Evolutionary conservation across 2,797 vertebrate species (phyloP).

Genomic region (Otus scops): DNA sequence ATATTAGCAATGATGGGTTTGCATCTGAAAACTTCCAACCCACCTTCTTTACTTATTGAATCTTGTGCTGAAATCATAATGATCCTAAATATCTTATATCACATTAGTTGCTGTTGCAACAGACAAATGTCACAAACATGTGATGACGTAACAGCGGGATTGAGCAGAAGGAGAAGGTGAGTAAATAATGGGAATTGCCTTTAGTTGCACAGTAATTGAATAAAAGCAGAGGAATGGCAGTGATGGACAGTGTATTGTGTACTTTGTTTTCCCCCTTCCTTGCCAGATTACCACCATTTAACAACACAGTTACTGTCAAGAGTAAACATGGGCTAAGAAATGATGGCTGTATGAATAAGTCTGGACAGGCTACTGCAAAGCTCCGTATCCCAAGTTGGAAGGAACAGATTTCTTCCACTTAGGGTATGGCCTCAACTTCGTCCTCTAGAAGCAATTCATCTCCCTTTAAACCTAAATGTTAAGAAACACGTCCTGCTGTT

Average conservation of each 20-base stretch:
- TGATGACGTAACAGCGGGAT: background rate
- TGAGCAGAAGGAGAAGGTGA: background rate
- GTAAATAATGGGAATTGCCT: background rate
- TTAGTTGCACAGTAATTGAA: background rate
- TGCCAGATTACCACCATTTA: background rate
- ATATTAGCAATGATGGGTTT: background rate
- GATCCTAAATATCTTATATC: background rate
- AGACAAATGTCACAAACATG: fast-evolving
- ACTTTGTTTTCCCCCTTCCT: background rate
- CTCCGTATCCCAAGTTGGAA: background rate
- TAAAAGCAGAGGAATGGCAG: background rate
- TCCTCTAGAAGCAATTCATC: slow-evolving; percentile 10
- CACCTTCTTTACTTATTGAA: background rate
- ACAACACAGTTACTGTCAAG: background rate
- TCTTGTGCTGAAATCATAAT: background rate
- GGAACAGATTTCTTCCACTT: background rate
- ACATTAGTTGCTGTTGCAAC: background rate
- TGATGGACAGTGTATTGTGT: too few species aligned
- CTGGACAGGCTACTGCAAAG: background rate
- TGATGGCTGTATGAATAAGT: background rate
- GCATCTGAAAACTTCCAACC: background rate
- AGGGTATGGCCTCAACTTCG: background rate
- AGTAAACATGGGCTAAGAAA: background rate
- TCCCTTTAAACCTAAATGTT: slow-evolving; percentile 7
- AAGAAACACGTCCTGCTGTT: background rate